Evolutionary conservation across 1,140 invertebrate genomes (phyloP), one percentile per base, ranked within the genome.

Genomic region (Heliconius hermathena): DNA sequence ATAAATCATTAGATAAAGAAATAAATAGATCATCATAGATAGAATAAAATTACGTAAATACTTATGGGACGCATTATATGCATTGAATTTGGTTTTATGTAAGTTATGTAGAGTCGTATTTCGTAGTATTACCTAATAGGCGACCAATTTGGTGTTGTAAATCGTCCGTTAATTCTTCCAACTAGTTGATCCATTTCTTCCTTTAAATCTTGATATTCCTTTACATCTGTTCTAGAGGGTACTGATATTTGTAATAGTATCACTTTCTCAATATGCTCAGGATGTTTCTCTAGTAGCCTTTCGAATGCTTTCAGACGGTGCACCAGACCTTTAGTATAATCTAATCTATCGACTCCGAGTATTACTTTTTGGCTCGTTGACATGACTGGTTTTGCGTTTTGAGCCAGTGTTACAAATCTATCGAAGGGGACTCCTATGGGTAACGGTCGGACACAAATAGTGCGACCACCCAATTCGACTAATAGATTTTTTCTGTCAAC

Each of bases 251-350:
- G 98, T 1, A 98, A 89, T 76, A 98, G 90, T 13, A 97, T 97
- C 4, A 98, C 97, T 89, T 98, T 97, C 89, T 97, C 98, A 76
- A 96, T 96, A 88, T 98, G 97, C 89, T 98, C 97, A 0, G 98
- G 98, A 93, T 98, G 96, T 84, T 97, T 98, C 81, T 98, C 97
- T 26, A 99, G 90, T 49, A 99, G 94, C 81, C 96, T 96, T 90
- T 98, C 98, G 84, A 98, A 98, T 1, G 98, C 97, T 93, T 96
- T 96, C 6, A 99, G 93, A 81, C 98, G 96, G 85, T 98, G 96
- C 2, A 98, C 97, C 73, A 99, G 93, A 6, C 98, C 98, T 95
- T 99, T 99, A 3, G 98, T 98, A 86, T 99, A 99, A 92, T 99
- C 98, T 71, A 99, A 95, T 77, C 98, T 96, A 91, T 98, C 98